Evolutionary conservation across 2,113 vertebrate species (phyloP).

Genomic region (Hippocampus comes): DNA sequence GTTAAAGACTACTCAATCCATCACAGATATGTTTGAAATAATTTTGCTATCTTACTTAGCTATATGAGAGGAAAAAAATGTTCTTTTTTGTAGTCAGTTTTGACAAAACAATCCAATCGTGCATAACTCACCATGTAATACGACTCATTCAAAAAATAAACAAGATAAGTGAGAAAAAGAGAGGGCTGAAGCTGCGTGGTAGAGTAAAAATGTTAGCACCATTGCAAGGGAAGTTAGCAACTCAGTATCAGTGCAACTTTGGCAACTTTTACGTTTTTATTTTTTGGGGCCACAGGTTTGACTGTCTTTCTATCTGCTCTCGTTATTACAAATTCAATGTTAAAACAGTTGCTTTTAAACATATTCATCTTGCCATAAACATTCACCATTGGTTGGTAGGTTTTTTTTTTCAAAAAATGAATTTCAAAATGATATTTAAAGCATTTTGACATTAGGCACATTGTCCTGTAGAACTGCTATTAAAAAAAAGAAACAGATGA

Average conservation of each 20-base stretch:
- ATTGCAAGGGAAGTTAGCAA: background rate
- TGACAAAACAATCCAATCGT: background rate
- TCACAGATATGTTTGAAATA: too few species aligned
- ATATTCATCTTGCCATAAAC: background rate
- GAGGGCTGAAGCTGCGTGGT: background rate
- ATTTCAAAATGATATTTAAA: background rate
- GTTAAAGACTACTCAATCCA: background rate
- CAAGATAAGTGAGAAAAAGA: background rate
- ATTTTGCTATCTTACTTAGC: too few species aligned
- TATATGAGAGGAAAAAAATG: too few species aligned
- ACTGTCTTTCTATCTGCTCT: slow-evolving; percentile 18
- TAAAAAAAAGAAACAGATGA: background rate
- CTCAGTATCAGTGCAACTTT: background rate
- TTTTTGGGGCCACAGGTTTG: background rate
- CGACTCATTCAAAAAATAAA: background rate
- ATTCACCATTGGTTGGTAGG: background rate
- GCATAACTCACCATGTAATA: background rate
- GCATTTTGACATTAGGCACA: background rate
- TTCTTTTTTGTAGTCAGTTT: too few species aligned
- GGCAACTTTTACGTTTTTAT: background rate
- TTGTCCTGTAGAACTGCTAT: background rate
- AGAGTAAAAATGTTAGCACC: background rate
- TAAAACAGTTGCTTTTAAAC: background rate
- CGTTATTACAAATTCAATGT: background rate
- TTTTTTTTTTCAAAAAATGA: background rate